A percentile compares a stretch with the other conserved stretches of the same genome.
These are phyloP conservation scores for Calidris pugnax DNA, from an alignment of 2,113 vertebrate species.

Conservation along the genomic window DNA sequence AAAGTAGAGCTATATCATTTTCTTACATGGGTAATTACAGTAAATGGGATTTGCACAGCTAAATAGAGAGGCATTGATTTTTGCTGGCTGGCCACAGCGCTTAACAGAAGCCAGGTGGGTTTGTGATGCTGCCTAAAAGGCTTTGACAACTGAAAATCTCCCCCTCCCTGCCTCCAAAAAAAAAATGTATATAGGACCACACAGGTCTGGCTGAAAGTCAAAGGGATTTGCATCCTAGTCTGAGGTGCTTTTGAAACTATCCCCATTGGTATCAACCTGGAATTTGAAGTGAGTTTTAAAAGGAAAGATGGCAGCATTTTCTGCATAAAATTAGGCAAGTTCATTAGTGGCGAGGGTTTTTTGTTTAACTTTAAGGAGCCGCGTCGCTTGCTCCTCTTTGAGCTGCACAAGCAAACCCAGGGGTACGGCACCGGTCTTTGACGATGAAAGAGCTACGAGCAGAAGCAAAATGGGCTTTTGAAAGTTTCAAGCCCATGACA, in stretches of 20 bases:
- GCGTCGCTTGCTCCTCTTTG: constrained; percentile 13
- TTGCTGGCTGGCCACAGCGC: not conserved
- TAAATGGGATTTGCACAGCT: constrained; percentile 22
- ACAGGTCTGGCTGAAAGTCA: constrained; percentile 54
- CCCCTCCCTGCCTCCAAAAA: no score
- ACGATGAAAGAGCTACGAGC: constrained; percentile 23
- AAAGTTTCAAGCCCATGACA: constrained; percentile 68
- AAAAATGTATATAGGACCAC: not conserved
- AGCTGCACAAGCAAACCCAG: constrained; percentile 58
- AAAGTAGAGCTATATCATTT: not conserved
- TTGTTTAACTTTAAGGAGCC: constrained; percentile 61
- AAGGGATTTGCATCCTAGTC: not conserved
- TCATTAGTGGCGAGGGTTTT: constrained; percentile 59
- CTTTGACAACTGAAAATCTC: constrained; percentile 3
- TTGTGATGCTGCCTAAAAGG: constrained; percentile 6
- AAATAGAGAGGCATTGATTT: constrained; percentile 26
- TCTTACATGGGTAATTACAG: constrained; percentile 23
- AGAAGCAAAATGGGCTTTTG: constrained; percentile 73
- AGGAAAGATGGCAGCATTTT: constrained; percentile 33
- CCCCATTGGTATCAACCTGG: constrained; percentile 19
- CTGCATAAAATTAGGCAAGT: constrained; percentile 72
- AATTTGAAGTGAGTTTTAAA: constrained; percentile 42
- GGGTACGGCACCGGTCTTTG: constrained; percentile 48
- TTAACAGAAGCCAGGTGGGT: constrained; percentile 20
- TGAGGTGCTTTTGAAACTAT: constrained; percentile 31